These are phyloP conservation scores for Cassiopea andromeda DNA, from an alignment of 30 jellyfish, hydroid and myxozoan genomes.

Conservation along the genomic window DNA sequence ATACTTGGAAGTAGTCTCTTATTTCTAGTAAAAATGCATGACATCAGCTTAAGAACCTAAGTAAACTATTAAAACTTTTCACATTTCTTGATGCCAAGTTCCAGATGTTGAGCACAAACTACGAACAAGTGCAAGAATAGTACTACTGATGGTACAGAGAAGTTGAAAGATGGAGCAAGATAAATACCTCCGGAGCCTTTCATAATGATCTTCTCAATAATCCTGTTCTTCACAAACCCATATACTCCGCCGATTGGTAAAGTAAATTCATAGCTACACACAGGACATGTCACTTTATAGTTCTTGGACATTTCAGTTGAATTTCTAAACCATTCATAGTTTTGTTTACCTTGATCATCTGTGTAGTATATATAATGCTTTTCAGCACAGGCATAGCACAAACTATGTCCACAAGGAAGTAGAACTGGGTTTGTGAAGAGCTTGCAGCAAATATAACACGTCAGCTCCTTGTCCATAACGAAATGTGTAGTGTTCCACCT, in stretches of 20 bases:
- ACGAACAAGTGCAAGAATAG: too few species aligned
- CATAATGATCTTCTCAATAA: constrained; percentile 27
- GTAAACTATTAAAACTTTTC: too few species aligned
- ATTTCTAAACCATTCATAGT: neutral
- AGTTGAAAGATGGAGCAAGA: neutral
- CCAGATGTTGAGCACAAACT: too few species aligned
- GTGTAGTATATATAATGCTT: constrained; percentile 9
- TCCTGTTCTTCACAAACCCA: constrained; percentile 36
- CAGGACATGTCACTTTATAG: constrained; percentile 51
- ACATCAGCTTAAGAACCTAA: too few species aligned
- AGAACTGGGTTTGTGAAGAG: constrained; percentile 61
- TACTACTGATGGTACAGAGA: neutral
- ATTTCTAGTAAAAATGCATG: too few species aligned
- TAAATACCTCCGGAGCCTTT: neutral
- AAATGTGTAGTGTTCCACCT: neutral
- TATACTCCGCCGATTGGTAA: constrained; percentile 59
- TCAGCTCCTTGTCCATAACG: constrained; percentile 59
- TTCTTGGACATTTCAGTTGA: constrained; percentile 10
- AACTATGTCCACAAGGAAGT: constrained; percentile 74
- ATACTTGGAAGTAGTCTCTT: too few species aligned
- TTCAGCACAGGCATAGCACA: constrained; percentile 64
- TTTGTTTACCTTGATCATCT: neutral
- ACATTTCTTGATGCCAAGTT: too few species aligned
- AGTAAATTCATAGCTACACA: constrained; percentile 34
- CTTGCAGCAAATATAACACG: constrained; percentile 63